A percentile compares a stretch with the other conserved stretches of the same genome.
Evolutionary conservation across 2,113 vertebrate species (phyloP).

Genomic region (Azemiops feae): DNA sequence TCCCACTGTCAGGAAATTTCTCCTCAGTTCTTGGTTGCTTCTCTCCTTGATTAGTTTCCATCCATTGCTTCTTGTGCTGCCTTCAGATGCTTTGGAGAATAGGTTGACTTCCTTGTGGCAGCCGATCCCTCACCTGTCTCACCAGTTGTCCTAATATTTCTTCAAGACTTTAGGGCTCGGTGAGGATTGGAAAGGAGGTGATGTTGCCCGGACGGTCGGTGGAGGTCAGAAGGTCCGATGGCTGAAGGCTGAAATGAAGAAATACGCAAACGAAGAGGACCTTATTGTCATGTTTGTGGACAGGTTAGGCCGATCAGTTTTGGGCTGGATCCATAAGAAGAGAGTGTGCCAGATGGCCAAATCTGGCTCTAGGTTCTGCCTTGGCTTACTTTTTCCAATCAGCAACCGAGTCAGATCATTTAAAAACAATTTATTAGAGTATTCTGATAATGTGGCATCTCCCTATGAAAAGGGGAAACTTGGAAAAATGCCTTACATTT

Average conservation of each 20-base stretch:
- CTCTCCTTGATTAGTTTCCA: not conserved
- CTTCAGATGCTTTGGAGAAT: not conserved
- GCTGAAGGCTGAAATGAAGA: conserved; percentile 83
- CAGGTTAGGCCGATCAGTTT: conserved; percentile 69
- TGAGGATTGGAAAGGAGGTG: conserved; percentile 78
- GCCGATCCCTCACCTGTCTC: not conserved
- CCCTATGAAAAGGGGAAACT: not conserved
- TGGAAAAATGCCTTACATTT: not conserved
- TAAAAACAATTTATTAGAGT: not conserved
- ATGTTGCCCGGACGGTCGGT: conserved; percentile 79
- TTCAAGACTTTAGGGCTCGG: conserved; percentile 71
- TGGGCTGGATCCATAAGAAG: not conserved
- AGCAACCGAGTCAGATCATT: not conserved
- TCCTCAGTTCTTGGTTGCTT: not conserved
- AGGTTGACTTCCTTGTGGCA: not conserved
- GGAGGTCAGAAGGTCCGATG: conserved; percentile 93
- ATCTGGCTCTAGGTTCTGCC: not conserved
- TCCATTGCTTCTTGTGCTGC: not conserved
- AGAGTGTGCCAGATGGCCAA: not conserved
- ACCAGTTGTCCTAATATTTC: not conserved
- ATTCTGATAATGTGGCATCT: not conserved
- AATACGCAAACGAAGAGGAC: conserved; percentile 66
- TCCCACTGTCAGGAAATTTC: not conserved
- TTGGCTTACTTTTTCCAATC: no score
- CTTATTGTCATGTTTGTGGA: conserved; percentile 84